A percentile compares a stretch with the other conserved stretches of the same genome.
Conservation (phyloP, 2,113 vertebrate genomes). For the Dermatemys mawii region DNA sequence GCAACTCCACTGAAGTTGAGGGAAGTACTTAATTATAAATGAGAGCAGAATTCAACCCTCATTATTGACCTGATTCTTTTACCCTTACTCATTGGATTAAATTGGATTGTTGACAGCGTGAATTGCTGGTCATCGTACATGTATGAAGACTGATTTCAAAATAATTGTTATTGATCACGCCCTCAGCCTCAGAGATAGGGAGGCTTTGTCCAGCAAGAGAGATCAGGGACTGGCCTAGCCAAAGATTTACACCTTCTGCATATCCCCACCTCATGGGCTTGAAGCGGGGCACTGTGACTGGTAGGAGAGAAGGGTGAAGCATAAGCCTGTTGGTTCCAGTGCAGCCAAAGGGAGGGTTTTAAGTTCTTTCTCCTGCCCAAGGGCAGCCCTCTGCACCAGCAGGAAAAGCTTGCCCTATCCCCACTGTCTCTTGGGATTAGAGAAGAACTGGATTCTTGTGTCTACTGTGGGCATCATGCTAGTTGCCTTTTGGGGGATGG, state of each 20-base stretch:
- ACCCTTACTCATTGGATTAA: not conserved
- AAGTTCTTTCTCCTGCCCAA: not conserved
- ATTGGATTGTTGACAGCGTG: not conserved
- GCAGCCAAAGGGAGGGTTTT: not conserved
- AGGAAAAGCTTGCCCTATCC: not conserved
- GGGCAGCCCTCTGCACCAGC: not conserved
- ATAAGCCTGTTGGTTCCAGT: not conserved
- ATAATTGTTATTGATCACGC: not conserved
- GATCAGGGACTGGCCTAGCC: not conserved
- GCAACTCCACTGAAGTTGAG: not conserved
- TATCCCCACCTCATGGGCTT: not conserved
- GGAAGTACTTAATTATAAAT: not conserved
- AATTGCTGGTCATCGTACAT: not conserved
- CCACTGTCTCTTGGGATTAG: not conserved
- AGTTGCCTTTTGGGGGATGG: not conserved
- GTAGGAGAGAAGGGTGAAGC: not conserved
- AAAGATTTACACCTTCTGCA: not conserved
- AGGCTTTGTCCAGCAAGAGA: not conserved
- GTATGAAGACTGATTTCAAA: not conserved
- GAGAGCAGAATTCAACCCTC: not conserved
- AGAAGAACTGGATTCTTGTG: not conserved
- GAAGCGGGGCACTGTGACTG: not conserved
- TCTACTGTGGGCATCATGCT: fast-evolving
- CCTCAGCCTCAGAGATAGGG: not conserved
- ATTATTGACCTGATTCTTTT: not conserved